A percentile compares a stretch with the other conserved stretches of the same genome.
Evolutionary conservation across 2,797 vertebrate genomes (phyloP).

Genomic region (Nannoperca obscura): DNA sequence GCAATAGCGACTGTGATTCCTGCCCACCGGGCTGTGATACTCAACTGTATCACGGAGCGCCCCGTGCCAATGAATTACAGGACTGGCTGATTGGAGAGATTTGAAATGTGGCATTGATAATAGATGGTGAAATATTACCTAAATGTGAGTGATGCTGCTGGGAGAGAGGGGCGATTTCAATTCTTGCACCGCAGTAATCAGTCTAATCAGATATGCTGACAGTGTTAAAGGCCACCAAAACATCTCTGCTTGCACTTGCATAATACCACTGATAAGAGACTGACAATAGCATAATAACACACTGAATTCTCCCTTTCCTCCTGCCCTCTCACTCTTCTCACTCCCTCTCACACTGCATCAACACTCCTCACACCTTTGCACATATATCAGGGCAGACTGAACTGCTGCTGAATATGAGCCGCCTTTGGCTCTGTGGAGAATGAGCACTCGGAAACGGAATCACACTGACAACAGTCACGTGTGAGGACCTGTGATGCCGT

Average conservation of each 20-base stretch:
- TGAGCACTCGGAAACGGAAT: background rate
- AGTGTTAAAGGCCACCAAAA: slow-evolving; percentile 50
- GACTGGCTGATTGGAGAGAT: slow-evolving; percentile 36
- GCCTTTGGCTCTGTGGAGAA: background rate
- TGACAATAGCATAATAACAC: slow-evolving; percentile 40
- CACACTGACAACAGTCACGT: background rate
- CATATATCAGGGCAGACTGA: background rate
- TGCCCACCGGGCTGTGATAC: slow-evolving; percentile 38
- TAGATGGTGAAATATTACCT: slow-evolving; percentile 45
- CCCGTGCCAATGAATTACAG: slow-evolving; percentile 26
- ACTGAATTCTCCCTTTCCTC: background rate
- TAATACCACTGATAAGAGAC: slow-evolving; percentile 44
- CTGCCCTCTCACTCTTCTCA: slow-evolving; percentile 9
- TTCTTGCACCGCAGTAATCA: slow-evolving; percentile 29
- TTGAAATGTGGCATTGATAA: slow-evolving; percentile 54
- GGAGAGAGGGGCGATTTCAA: slow-evolving; percentile 4
- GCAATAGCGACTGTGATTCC: slow-evolving; percentile 37
- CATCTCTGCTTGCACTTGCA: slow-evolving; percentile 40
- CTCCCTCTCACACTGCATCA: slow-evolving; percentile 4
- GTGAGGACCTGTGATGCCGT: background rate
- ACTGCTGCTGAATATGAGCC: slow-evolving; percentile 12
- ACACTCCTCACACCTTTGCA: slow-evolving; percentile 6
- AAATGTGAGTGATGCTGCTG: slow-evolving; percentile 30
- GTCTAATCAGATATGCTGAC: slow-evolving; percentile 50
- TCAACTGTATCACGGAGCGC: slow-evolving; percentile 16